Conservation (phyloP, 2,113 vertebrate genomes). For the Hemibagrus wyckioides region DNA sequence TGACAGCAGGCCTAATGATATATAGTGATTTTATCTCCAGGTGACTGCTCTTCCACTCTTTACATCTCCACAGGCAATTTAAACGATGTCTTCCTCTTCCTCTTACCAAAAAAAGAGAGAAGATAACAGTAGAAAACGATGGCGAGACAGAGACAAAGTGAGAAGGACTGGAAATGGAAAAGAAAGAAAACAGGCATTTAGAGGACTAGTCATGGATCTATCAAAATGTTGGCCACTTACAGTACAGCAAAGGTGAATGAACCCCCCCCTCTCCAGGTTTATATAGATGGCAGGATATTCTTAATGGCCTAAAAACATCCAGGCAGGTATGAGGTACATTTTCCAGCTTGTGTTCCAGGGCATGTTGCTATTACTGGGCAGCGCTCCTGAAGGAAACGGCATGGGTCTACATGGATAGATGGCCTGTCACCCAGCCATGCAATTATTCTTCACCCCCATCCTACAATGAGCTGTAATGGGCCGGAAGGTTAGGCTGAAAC, state of each 20-base stretch:
- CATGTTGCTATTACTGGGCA: slow-evolving; percentile 56
- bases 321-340: slow-evolving; percentile 49
- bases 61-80: slow-evolving; percentile 25
- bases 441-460: slow-evolving; percentile 59
- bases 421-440: slow-evolving; percentile 52
- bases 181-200: slow-evolving; percentile 42
- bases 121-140: background rate
- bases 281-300: slow-evolving; percentile 49
- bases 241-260: slow-evolving; percentile 23
- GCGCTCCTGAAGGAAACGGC: slow-evolving; percentile 50
- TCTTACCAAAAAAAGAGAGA: background rate
- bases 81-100: slow-evolving; percentile 28
- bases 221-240: slow-evolving; percentile 40
- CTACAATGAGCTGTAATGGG: slow-evolving; percentile 56
- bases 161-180: slow-evolving; percentile 9
- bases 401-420: slow-evolving; percentile 52
- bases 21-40: slow-evolving; percentile 42
- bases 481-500: slow-evolving; percentile 45
- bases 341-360: slow-evolving; percentile 56
- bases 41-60: slow-evolving; percentile 6
- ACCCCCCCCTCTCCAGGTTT: slow-evolving; percentile 26
- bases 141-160: slow-evolving; percentile 7
- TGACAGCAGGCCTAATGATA: slow-evolving; percentile 19
- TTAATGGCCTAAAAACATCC: slow-evolving; percentile 52
- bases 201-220: slow-evolving; percentile 44